phyloP scores from a whole-genome alignment of 2,888 invertebrate genomes.

The Cynaeus angustus region DNA sequence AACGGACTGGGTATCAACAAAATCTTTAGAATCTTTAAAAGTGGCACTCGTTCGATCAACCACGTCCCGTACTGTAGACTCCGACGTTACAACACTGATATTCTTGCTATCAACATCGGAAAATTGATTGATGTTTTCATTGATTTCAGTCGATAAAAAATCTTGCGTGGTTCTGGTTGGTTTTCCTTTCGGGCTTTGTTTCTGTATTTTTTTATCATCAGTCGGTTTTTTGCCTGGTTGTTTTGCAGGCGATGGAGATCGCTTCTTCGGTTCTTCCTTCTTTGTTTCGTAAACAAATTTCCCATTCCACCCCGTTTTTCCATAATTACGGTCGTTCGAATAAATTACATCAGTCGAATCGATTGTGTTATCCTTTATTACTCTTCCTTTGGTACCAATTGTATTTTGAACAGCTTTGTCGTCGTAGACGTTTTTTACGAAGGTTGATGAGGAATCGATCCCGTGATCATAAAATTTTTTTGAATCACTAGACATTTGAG shows the following conservation, averaged over 20 bases:
- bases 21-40: constrained; percentile 45
- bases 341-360: constrained; percentile 69
- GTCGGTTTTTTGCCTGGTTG: constrained; percentile 19
- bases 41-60: constrained; percentile 13
- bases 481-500: constrained; percentile 62
- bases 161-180: constrained; percentile 47
- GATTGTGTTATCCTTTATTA: constrained; percentile 73
- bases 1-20: constrained; percentile 47
- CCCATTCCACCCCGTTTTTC: constrained; percentile 71
- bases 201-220: constrained; percentile 35
- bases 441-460: constrained; percentile 62
- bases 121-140: constrained; percentile 59
- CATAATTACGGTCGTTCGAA: constrained; percentile 69
- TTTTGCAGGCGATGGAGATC: constrained; percentile 12
- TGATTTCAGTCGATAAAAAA: constrained; percentile 60
- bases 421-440: constrained; percentile 67
- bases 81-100: not conserved
- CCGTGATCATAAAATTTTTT: constrained; percentile 67
- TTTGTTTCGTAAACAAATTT: constrained; percentile 66
- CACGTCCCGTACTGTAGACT: not conserved
- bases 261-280: constrained; percentile 33
- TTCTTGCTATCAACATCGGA: constrained; percentile 6
- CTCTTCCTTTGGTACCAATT: constrained; percentile 69
- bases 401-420: constrained; percentile 68
- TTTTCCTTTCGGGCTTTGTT: constrained; percentile 28